Evolutionary conservation across 2,888 invertebrate species (phyloP).

Genomic region (Drosophila flavopinicola): DNA sequence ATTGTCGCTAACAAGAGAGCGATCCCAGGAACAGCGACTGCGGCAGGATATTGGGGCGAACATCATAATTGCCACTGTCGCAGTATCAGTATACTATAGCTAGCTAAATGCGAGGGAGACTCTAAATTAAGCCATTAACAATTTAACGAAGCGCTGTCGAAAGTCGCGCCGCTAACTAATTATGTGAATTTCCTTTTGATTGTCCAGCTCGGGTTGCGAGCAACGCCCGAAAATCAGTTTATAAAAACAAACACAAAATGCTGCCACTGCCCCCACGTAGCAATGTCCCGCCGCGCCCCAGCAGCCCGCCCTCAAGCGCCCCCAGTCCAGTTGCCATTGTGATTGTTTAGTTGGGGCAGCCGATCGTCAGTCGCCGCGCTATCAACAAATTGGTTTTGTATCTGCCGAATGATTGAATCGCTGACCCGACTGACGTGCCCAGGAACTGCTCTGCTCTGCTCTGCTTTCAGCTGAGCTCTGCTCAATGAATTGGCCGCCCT

Average conservation of each 20-base stretch:
- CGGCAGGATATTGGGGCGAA: conserved; percentile 51
- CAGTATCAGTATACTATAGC: too few relatives aligned
- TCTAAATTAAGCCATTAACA: conserved; percentile 81
- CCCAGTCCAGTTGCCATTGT: conserved; percentile 52
- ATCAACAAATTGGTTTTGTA: conserved; percentile 79
- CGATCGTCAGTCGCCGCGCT: conserved; percentile 67
- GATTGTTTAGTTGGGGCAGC: conserved; percentile 44
- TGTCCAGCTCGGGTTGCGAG: conserved; percentile 27
- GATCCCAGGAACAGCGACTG: conserved; percentile 16
- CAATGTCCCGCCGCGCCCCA: conserved; percentile 60
- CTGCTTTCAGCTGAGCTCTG: conserved; percentile 13
- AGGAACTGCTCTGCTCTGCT: conserved; percentile 25
- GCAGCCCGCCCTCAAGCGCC: conserved; percentile 35
- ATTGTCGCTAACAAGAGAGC: conserved; percentile 80
- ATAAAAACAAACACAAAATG: conserved; percentile 64
- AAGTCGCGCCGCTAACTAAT: conserved; percentile 74
- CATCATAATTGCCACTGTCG: conserved; percentile 52
- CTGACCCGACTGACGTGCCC: conserved; percentile 41
- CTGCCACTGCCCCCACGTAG: too few relatives aligned
- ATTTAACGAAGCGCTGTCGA: conserved; percentile 65
- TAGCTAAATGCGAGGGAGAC: conserved; percentile 52
- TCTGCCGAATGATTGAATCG: conserved; percentile 73
- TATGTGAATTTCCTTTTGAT: conserved; percentile 82
- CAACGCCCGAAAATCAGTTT: conserved; percentile 67
- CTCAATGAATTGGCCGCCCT: conserved; percentile 63